Evolutionary conservation across 2,888 invertebrate species (phyloP).

Genomic region (Scelioninae gen. 1): DNA sequence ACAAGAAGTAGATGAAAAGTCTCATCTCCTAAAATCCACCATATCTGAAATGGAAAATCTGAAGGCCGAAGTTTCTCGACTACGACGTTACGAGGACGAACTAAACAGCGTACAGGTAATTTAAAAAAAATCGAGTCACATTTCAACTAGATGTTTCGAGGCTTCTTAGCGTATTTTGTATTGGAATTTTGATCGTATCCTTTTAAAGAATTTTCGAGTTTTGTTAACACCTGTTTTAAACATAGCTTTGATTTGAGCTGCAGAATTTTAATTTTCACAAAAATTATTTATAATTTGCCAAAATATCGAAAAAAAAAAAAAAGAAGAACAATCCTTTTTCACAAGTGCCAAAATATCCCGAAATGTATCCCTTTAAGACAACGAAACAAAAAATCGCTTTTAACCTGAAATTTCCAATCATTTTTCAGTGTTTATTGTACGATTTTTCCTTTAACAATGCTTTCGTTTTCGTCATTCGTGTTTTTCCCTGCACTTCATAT

Average conservation of each 20-base stretch:
- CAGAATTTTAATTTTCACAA: constrained; percentile 9
- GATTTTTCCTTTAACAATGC: constrained; percentile 44
- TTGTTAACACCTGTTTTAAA: constrained; percentile 31
- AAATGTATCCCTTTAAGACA: too few relatives aligned
- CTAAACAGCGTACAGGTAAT: constrained; percentile 88
- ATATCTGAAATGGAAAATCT: constrained; percentile 87
- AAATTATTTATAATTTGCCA: constrained; percentile 11
- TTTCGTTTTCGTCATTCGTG: constrained; percentile 61
- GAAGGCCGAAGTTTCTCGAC: constrained; percentile 87
- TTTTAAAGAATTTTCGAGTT: constrained; percentile 11
- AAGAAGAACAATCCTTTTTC: neutral
- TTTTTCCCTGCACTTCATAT: constrained; percentile 59
- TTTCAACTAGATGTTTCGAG: constrained; percentile 41
- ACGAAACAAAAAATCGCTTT: constrained; percentile 1
- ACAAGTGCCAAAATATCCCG: too few relatives aligned
- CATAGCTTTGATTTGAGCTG: constrained; percentile 27
- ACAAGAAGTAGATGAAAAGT: constrained; percentile 87
- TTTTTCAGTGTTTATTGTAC: constrained; percentile 28
- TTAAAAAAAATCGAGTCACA: neutral
- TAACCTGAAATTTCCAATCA: constrained; percentile 7
- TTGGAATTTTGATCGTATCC: constrained; percentile 8
- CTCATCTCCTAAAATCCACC: constrained; percentile 86
- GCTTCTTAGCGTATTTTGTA: constrained; percentile 49
- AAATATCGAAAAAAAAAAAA: neutral
- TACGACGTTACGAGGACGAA: constrained; percentile 88